These are phyloP conservation scores for Plusia festucae DNA, from an alignment of 2,888 invertebrate species.

Conservation along the genomic window DNA sequence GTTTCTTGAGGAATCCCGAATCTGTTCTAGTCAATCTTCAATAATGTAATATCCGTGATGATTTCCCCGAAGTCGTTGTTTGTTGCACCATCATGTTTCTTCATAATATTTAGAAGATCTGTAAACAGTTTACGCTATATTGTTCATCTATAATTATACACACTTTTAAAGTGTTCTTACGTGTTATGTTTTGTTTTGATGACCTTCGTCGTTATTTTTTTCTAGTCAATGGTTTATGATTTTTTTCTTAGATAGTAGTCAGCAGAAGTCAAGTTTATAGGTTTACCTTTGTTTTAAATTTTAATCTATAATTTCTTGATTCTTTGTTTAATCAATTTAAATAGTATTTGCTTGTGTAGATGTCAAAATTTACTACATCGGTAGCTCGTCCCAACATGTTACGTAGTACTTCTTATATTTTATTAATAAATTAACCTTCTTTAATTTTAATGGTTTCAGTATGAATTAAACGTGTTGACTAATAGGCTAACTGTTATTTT, in stretches of 20 bases:
- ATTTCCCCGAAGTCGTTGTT: background rate
- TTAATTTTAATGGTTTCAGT: background rate
- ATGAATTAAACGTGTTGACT: background rate
- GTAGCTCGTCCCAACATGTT: too few species aligned
- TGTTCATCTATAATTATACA: background rate
- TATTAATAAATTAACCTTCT: background rate
- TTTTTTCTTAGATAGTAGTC: too few species aligned
- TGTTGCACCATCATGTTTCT: background rate
- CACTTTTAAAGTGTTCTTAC: background rate
- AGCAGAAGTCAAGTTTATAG: too few species aligned
- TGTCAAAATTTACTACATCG: too few species aligned
- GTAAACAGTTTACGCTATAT: slow-evolving; percentile 5
- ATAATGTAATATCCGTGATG: slow-evolving; percentile 1
- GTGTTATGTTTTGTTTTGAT: background rate
- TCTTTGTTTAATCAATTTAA: too few species aligned
- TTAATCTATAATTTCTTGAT: too few species aligned
- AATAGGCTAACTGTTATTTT: background rate
- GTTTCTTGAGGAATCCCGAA: too few species aligned
- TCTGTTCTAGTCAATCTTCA: background rate
- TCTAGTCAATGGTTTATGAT: background rate
- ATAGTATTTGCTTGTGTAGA: too few species aligned
- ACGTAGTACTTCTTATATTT: too few species aligned
- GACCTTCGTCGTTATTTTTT: background rate
- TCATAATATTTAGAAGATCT: background rate
- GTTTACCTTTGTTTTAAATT: too few species aligned